phyloP scores from a whole-genome alignment of 1,140 invertebrate genomes.

The Agrilus planipennis region DNA sequence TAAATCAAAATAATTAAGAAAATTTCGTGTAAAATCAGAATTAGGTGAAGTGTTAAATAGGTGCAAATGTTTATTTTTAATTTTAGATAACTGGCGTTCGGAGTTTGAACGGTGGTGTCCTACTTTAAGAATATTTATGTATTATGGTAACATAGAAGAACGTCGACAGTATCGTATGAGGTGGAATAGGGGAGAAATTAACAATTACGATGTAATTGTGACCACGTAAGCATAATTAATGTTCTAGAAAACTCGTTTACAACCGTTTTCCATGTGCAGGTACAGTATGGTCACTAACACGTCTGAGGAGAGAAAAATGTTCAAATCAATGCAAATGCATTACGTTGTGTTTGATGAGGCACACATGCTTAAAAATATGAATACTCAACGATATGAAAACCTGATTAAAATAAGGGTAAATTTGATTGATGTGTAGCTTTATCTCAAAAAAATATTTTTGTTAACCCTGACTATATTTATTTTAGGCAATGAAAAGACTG shows the following conservation, averaged over 20 bases:
- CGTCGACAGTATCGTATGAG: slow-evolving; percentile 60
- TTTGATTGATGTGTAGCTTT: slow-evolving; percentile 10
- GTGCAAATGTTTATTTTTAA: too few species aligned
- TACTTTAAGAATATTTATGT: slow-evolving; percentile 62
- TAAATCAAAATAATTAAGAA: too few species aligned
- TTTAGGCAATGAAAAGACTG: slow-evolving; percentile 65
- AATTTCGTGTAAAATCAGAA: too few species aligned
- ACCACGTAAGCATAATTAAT: slow-evolving; percentile 54
- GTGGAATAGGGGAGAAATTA: slow-evolving; percentile 53
- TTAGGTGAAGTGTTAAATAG: too few species aligned
- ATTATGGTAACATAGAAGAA: slow-evolving; percentile 81
- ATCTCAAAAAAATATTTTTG: background rate
- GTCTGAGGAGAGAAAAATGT: slow-evolving; percentile 81
- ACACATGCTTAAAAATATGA: slow-evolving; percentile 97
- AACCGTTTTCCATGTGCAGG: slow-evolving; percentile 36
- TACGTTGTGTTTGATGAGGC: slow-evolving; percentile 96
- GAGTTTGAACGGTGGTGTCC: slow-evolving; percentile 82
- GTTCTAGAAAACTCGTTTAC: background rate
- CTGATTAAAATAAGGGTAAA: slow-evolving; percentile 75
- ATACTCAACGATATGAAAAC: slow-evolving; percentile 77
- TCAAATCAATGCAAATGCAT: slow-evolving; percentile 76
- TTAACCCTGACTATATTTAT: slow-evolving; percentile 1
- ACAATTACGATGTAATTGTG: slow-evolving; percentile 70
- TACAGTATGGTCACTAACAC: slow-evolving; percentile 71
- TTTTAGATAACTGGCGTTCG: slow-evolving; percentile 77